These are phyloP conservation scores for Helarctos malayanus DNA, from an alignment of 2,797 vertebrate species.

Conservation along the genomic window DNA sequence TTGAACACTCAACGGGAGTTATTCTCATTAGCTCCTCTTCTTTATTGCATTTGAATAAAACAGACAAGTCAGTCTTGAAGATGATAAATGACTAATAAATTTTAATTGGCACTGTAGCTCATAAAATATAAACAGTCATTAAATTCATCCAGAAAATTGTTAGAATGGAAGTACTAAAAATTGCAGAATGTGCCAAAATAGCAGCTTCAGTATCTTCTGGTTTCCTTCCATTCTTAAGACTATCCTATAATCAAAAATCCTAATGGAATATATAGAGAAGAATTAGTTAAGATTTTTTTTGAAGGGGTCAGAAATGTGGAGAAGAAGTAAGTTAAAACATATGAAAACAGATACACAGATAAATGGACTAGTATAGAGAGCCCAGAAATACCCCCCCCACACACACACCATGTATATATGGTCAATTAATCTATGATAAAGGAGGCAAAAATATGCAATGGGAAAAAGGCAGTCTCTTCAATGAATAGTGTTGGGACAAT, in stretches of 20 bases:
- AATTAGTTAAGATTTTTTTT: not conserved
- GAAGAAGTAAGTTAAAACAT: not conserved
- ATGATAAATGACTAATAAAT: constrained; percentile 84
- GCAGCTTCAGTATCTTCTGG: constrained; percentile 36
- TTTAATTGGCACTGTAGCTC: constrained; percentile 81
- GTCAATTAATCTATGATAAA: not conserved
- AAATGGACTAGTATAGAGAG: not conserved
- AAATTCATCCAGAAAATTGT: constrained; percentile 77
- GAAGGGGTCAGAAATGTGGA: not conserved
- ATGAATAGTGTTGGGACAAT: not conserved
- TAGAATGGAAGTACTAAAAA: constrained; percentile 66
- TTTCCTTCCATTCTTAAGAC: constrained; percentile 55
- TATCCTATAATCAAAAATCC: not conserved
- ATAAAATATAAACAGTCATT: constrained; percentile 81
- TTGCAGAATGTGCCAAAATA: constrained; percentile 59
- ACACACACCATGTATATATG: not conserved
- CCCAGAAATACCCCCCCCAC: not conserved
- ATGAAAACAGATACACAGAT: not conserved
- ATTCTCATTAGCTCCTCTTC: constrained; percentile 55
- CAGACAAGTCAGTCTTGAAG: constrained; percentile 67
- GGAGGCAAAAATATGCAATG: not conserved
- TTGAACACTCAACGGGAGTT: constrained; percentile 17
- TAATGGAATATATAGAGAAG: not conserved
- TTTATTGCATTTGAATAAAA: constrained; percentile 70
- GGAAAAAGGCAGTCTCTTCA: not conserved